phyloP scores from a whole-genome alignment of 1,140 invertebrate species.

The Melanaphis sacchari region DNA sequence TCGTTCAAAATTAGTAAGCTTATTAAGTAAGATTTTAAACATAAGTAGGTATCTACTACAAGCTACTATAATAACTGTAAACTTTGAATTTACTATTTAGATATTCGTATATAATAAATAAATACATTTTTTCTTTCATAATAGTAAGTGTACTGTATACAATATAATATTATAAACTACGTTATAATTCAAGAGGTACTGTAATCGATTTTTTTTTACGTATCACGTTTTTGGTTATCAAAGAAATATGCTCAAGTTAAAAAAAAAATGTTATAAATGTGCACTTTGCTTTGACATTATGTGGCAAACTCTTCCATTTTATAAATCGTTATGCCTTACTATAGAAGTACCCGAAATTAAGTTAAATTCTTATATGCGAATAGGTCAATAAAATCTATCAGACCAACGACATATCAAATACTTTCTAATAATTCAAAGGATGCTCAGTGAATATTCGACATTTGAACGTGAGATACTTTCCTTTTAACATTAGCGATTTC shows the following conservation, averaged over 20 bases:
- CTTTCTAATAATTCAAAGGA: not conserved
- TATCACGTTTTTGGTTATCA: not conserved
- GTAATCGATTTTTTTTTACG: not conserved
- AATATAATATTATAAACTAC: not conserved
- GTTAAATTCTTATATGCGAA: not conserved
- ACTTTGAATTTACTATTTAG: not conserved
- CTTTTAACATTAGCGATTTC: not conserved
- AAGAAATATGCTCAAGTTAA: not conserved
- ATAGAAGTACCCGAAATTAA: not conserved
- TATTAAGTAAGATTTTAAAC: too few species aligned
- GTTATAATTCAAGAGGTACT: not conserved
- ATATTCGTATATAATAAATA: too few species aligned
- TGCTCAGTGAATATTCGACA: not conserved
- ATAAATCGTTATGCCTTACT: not conserved
- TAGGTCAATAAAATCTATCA: not conserved
- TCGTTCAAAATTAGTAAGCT: too few species aligned
- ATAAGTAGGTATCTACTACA: too few species aligned
- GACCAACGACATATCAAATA: not conserved
- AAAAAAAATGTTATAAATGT: not conserved
- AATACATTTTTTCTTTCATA: too few species aligned
- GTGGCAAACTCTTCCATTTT: not conserved
- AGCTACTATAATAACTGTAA: too few species aligned
- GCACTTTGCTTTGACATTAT: not conserved
- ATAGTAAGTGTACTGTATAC: too few species aligned
- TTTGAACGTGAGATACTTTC: not conserved